phyloP scores from a whole-genome alignment of 2,113 vertebrate species.

The Thomomys bottae region DNA sequence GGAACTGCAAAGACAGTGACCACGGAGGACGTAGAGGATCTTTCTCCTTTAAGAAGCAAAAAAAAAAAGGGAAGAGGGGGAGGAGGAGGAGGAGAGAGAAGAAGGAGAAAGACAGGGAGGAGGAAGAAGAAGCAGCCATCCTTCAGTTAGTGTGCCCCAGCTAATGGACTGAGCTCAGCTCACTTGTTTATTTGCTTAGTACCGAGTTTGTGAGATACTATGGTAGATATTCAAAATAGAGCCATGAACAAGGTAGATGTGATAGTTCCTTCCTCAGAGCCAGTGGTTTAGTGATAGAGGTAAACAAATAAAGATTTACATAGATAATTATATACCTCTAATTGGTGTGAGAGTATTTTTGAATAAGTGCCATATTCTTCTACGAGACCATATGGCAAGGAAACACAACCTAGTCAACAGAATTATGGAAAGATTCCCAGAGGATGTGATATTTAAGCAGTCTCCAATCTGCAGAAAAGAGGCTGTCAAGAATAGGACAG shows the following conservation, averaged over 20 bases:
- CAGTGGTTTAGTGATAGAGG: background rate
- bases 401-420: slow-evolving; percentile 31
- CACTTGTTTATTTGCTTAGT: no score
- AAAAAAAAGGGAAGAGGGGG: background rate
- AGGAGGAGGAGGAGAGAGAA: no score
- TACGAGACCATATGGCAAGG: slow-evolving; percentile 41
- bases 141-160: background rate
- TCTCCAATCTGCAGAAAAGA: slow-evolving; percentile 18
- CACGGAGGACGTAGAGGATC: background rate
- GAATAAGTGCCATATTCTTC: background rate
- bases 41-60: no score
- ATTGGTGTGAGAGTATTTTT: background rate
- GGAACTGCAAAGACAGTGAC: background rate
- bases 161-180: background rate
- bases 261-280: background rate
- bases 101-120: background rate
- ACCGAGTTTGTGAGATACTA: background rate
- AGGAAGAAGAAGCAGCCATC: background rate
- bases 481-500: slow-evolving; percentile 19
- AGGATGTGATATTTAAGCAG: slow-evolving; percentile 23
- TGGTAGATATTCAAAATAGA: background rate
- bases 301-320: background rate
- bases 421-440: slow-evolving; percentile 39
- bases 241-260: background rate
- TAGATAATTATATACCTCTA: background rate